Percentiles rank a stretch among this genome's conserved stretches.
phyloP scores from a whole-genome alignment of 2,113 vertebrate species.

The Ictidomys tridecemlineatus region DNA sequence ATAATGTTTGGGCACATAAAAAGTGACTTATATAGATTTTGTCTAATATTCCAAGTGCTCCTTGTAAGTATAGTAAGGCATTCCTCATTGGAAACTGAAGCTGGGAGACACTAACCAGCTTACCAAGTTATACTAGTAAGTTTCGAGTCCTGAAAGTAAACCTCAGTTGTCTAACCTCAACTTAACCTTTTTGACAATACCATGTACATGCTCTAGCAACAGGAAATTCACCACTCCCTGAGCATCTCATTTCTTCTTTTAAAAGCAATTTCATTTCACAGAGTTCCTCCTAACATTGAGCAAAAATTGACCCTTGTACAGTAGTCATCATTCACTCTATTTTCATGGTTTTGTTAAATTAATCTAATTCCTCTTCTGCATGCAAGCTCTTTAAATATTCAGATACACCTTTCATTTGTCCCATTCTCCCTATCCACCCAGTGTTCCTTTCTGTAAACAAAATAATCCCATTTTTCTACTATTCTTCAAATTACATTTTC shows the following conservation, averaged over 20 bases:
- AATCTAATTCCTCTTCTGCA: neutral
- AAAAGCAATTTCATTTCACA: conserved; percentile 7
- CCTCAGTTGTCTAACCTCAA: neutral
- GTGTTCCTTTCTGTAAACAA: neutral
- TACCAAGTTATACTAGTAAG: neutral
- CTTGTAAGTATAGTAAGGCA: neutral
- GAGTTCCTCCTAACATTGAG: neutral
- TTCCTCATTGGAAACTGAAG: neutral
- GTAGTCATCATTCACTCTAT: neutral
- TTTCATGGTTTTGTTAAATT: conserved; percentile 33
- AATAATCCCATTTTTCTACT: neutral
- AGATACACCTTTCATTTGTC: neutral
- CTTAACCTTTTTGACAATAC: neutral
- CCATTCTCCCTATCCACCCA: neutral
- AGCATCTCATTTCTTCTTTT: neutral
- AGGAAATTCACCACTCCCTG: neutral
- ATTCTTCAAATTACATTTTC: neutral
- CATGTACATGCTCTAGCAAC: neutral
- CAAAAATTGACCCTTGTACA: neutral
- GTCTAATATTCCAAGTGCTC: neutral
- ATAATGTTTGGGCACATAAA: neutral
- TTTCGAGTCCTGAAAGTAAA: neutral
- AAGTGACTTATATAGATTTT: conserved; percentile 29
- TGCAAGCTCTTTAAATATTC: conserved; percentile 15
- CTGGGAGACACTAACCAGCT: neutral